These are phyloP conservation scores for Palythoa grandis DNA, from an alignment of 92 coral and sea anemone species.

Conservation along the genomic window DNA sequence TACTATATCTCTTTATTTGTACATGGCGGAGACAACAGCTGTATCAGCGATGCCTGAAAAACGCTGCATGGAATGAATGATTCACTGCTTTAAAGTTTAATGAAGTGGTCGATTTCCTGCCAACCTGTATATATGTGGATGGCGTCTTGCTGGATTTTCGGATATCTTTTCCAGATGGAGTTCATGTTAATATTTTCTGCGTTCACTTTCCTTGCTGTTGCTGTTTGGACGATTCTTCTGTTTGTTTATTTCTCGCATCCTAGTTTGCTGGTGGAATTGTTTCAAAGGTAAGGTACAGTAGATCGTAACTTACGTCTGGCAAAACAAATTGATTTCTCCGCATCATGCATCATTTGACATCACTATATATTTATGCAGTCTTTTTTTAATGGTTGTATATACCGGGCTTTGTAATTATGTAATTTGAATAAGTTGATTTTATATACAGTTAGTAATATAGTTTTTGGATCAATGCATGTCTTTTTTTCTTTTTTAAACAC, in stretches of 20 bases:
- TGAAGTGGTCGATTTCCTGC: constrained; percentile 8
- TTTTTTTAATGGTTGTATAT: not conserved
- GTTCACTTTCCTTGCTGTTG: constrained; percentile 1
- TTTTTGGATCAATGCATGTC: no score
- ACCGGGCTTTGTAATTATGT: no score
- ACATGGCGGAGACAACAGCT: not conserved
- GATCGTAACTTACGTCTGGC: not conserved
- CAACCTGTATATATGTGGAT: not conserved
- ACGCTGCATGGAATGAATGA: constrained; percentile 4
- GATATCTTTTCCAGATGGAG: constrained; percentile 18
- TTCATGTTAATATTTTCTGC: constrained; percentile 23
- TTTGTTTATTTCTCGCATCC: constrained; percentile 56
- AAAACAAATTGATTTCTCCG: not conserved
- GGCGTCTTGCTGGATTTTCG: not conserved
- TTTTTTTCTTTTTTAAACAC: no score
- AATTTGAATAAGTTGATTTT: no score
- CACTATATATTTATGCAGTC: not conserved
- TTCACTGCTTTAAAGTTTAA: constrained; percentile 17
- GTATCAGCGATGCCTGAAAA: not conserved
- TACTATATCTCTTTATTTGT: not conserved
- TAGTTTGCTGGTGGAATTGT: constrained; percentile 50
- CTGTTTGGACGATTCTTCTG: constrained; percentile 37
- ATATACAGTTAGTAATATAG: no score
- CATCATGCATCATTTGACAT: not conserved
- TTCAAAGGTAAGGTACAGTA: constrained; percentile 53